Conservation (phyloP, 2,113 vertebrate species). For the Oophaga pumilio region DNA sequence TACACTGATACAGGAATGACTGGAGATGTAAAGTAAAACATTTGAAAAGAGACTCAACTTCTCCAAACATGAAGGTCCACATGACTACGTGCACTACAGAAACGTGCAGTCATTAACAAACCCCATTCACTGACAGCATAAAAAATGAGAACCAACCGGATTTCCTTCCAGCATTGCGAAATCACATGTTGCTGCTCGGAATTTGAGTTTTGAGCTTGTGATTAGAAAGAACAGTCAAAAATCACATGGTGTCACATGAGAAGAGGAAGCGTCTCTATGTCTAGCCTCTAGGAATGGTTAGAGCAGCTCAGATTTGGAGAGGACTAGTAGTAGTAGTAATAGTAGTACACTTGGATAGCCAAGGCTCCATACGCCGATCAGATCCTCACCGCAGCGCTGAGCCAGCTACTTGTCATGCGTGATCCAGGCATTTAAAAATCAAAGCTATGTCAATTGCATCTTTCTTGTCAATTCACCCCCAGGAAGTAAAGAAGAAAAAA, state of each 20-base stretch:
- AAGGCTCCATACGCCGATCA: not conserved
- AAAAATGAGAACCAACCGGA: not conserved
- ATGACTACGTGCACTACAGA: too few species aligned
- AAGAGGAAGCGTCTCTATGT: not conserved
- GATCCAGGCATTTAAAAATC: conserved; percentile 32
- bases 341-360: not conserved
- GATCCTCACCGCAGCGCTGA: not conserved
- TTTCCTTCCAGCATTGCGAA: not conserved
- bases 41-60: too few species aligned
- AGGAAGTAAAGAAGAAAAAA: conserved; percentile 43
- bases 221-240: not conserved
- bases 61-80: too few species aligned
- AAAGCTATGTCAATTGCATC: conserved; percentile 38
- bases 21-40: too few species aligned
- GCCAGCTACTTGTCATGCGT: conserved; percentile 3
- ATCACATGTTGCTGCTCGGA: not conserved
- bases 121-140: too few species aligned
- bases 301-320: not conserved
- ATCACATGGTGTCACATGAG: not conserved
- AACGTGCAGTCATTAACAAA: too few species aligned
- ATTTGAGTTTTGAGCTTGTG: not conserved
- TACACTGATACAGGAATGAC: too few species aligned
- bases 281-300: not conserved
- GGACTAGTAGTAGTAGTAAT: not conserved
- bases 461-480: conserved; percentile 19